Conservation (phyloP, 2,797 vertebrate species). For the Anabacerthia variegaticeps region DNA sequence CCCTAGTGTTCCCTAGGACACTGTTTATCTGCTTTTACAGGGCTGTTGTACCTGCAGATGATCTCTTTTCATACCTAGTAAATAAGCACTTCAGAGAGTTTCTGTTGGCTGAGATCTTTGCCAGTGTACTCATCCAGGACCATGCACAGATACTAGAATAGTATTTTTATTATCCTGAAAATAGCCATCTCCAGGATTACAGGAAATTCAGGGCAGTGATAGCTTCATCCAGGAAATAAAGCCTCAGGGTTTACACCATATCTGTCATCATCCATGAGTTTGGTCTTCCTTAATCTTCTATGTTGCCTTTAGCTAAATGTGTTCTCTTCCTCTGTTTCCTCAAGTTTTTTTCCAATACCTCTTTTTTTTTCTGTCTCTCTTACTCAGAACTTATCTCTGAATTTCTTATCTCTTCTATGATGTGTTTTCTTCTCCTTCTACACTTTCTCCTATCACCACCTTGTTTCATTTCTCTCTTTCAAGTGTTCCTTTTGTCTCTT, state of each 20-base stretch:
- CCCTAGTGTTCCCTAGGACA: not conserved
- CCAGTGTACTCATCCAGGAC: not conserved
- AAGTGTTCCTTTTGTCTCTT: slow-evolving; percentile 3
- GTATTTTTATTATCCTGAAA: not conserved
- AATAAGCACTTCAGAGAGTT: not conserved
- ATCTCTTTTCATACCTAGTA: not conserved
- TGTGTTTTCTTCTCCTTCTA: not conserved
- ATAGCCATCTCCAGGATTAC: not conserved
- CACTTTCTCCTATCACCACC: not conserved
- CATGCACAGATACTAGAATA: not conserved
- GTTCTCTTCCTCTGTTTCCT: slow-evolving; percentile 10
- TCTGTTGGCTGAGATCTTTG: not conserved
- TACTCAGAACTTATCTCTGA: slow-evolving; percentile 1
- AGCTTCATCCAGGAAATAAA: not conserved
- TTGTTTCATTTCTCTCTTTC: slow-evolving; percentile 37
- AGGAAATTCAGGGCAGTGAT: not conserved
- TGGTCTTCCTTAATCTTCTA: slow-evolving; percentile 22
- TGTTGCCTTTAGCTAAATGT: slow-evolving; percentile 27
- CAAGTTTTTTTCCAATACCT: not conserved
- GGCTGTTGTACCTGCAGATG: not conserved
- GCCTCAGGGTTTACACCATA: not conserved
- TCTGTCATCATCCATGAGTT: slow-evolving; percentile 10
- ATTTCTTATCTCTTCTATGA: not conserved
- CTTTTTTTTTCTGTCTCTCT: not conserved
- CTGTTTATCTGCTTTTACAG: not conserved